These are phyloP conservation scores for Sarcophilus harrisii DNA, from an alignment of 2,797 vertebrate genomes.

Conservation along the genomic window DNA sequence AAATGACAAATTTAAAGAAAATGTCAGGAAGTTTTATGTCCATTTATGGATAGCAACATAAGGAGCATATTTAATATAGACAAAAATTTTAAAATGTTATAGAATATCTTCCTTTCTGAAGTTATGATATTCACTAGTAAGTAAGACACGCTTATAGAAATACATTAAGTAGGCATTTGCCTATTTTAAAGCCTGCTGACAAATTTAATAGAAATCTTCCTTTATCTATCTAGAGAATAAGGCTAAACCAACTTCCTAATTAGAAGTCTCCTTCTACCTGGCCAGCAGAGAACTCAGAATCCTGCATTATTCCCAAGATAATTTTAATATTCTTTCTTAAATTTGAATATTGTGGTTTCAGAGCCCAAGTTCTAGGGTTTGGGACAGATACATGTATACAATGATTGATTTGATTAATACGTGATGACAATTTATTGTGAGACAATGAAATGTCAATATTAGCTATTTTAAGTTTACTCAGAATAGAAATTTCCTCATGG, in stretches of 20 bases:
- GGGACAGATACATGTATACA: background rate
- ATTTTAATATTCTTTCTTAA: background rate
- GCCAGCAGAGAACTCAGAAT: background rate
- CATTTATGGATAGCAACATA: background rate
- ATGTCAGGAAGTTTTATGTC: background rate
- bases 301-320: background rate
- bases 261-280: background rate
- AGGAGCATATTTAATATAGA: background rate
- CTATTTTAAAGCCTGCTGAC: constrained; percentile 16
- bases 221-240: background rate
- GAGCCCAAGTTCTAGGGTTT: background rate
- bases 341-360: background rate
- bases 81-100: background rate
- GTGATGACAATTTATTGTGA: background rate
- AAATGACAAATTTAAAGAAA: background rate
- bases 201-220: background rate
- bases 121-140: background rate
- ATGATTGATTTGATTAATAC: background rate
- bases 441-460: background rate
- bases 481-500: constrained; percentile 15
- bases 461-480: constrained; percentile 13
- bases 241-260: background rate
- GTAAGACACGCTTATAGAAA: background rate
- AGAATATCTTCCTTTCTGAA: background rate
- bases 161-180: background rate